phyloP scores from a whole-genome alignment of 2,888 invertebrate species.

The Zhengitettix transpicula region DNA sequence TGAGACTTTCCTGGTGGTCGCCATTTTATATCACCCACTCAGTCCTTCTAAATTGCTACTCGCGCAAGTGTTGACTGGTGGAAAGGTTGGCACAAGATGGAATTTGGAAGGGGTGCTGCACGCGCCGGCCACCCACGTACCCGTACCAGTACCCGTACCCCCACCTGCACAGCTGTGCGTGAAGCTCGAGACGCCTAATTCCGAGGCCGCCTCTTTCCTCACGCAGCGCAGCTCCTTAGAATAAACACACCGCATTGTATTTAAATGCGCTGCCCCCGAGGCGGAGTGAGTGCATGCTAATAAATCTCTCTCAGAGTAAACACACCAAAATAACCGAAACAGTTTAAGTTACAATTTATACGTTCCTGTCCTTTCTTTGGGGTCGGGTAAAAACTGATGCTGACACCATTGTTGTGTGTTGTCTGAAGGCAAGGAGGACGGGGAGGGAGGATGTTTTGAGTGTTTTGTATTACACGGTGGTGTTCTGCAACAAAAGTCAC shows the following conservation, averaged over 20 bases:
- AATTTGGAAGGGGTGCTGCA: no score
- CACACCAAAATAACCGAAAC: not conserved
- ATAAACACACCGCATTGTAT: not conserved
- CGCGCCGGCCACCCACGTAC: no score
- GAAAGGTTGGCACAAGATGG: no score
- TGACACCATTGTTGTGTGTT: not conserved
- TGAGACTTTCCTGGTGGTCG: no score
- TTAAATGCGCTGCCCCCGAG: not conserved
- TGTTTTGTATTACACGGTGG: not conserved
- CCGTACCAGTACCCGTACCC: no score
- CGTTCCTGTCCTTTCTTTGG: not conserved
- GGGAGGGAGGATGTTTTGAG: not conserved
- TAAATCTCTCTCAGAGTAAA: not conserved
- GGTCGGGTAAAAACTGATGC: not conserved
- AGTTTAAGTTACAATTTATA: not conserved
- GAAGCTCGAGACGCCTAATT: no score
- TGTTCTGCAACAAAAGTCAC: not conserved
- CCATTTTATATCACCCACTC: no score
- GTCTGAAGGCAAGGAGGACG: not conserved
- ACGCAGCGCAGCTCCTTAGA: not conserved
- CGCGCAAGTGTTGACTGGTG: no score
- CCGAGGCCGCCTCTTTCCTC: not conserved
- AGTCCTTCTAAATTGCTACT: no score
- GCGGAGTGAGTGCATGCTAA: not conserved
- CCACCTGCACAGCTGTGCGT: no score